A percentile compares a stretch with the other conserved stretches of the same genome.
Evolutionary conservation across 2,113 vertebrate genomes (phyloP).

Genomic region (Petaurus breviceps): DNA sequence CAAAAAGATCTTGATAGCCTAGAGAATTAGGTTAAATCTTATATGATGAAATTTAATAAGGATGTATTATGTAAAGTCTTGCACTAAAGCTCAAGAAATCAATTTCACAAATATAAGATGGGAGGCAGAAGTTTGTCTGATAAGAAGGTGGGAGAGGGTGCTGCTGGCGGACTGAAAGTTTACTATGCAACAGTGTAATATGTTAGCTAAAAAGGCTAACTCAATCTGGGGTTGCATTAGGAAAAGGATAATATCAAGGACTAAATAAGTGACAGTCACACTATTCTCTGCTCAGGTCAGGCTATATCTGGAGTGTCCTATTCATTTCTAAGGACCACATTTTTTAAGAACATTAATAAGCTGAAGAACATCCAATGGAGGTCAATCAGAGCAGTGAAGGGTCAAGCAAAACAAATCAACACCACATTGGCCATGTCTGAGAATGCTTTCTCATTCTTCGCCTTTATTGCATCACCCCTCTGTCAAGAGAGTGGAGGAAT

Average conservation of each 20-base stretch:
- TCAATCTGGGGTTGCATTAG: background rate
- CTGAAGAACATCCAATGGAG: background rate
- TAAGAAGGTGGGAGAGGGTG: background rate
- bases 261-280: background rate
- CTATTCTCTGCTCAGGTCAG: background rate
- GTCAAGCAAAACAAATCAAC: background rate
- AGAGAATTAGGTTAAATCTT: background rate
- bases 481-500: background rate
- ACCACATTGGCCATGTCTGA: background rate
- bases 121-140: background rate
- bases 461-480: background rate
- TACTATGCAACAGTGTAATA: background rate
- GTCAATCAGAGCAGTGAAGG: background rate
- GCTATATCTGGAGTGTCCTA: background rate
- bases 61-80: background rate
- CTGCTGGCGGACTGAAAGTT: background rate
- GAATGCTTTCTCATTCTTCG: background rate
- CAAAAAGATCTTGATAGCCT: background rate
- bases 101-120: background rate
- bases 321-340: background rate
- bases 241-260: background rate
- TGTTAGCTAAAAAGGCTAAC: background rate
- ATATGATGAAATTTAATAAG: background rate
- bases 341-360: background rate
- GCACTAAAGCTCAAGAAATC: background rate